A percentile compares a stretch with the other conserved stretches of the same genome.
phyloP scores from a whole-genome alignment of 1,140 invertebrate genomes.

The Bicyclus anynana region DNA sequence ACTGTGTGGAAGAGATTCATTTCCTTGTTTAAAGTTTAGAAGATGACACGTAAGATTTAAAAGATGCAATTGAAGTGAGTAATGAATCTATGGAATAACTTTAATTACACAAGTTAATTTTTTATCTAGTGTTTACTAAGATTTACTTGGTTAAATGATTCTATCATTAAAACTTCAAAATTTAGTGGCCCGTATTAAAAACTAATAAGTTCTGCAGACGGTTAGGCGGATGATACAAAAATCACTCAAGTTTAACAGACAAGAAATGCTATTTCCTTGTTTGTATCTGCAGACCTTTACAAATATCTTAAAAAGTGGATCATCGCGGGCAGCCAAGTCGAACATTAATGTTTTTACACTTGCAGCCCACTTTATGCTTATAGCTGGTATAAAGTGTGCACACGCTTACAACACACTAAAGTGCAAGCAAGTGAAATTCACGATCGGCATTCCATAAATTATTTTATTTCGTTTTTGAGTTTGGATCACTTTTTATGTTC shows the following conservation, averaged over 20 bases:
- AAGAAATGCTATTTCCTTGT: conserved; percentile 9
- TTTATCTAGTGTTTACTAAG: too few relatives aligned
- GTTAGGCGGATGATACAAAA: not conserved
- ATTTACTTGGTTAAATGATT: too few relatives aligned
- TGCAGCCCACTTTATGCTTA: conserved; percentile 13
- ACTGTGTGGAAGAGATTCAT: not conserved
- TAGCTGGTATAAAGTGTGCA: not conserved
- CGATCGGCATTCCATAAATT: conserved; percentile 27
- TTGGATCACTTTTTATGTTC: not conserved
- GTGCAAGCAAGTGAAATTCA: conserved; percentile 18
- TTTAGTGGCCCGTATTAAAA: not conserved
- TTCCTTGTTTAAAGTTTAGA: not conserved
- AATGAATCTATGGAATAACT: not conserved
- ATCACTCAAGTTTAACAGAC: conserved; percentile 1
- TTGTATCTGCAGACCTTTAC: conserved; percentile 14
- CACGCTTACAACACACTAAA: conserved; percentile 17
- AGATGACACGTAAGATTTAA: not conserved
- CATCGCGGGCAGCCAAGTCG: conserved; percentile 15
- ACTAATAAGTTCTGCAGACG: not conserved
- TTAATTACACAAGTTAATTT: too few relatives aligned
- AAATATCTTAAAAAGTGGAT: conserved; percentile 16
- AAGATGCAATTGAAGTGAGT: not conserved
- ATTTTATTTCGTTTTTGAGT: conserved; percentile 20
- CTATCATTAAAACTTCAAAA: too few relatives aligned
- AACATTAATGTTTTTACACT: conserved; percentile 14